Base-by-base conservation (phyloP, 2,113 vertebrate species). In the Amphilophus citrinellus region DNA sequence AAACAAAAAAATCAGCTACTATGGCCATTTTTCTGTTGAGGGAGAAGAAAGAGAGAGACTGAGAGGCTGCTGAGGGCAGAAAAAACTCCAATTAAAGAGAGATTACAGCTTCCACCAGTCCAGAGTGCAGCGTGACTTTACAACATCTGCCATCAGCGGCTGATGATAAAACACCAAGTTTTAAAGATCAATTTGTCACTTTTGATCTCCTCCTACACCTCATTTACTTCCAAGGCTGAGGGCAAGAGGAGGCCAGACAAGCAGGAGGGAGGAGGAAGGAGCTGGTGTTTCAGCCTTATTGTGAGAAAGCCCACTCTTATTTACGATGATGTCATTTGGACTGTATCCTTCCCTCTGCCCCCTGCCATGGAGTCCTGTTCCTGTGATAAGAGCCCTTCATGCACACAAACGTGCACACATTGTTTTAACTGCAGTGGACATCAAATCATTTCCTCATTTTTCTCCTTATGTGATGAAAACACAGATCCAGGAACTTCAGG, bases 141-240 rank as follows among this genome's bases (percentile, higher is more conserved):
- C 84, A 83, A 87, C 90, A 91, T 90, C 77, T 37, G 81, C 81
- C 32, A 24, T 82, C 87, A 81, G 82, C 50, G 6, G n/a, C 89
- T 84, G 84, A 91, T 94, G 88, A 93, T 89, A 87, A 86, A 93
- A 94, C 85, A 85, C 82, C 73, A 82, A 13, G 37, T 86, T 89
- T 94, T 87, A 91, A 93, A 92, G 89, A 92, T 94, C 90, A 91
- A 88, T 93, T 92, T 93, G 90, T 91, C 92, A 88, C 89, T 89
- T 94, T 91, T 91, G 87, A 90, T 92, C 86, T 91, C 87, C 61
- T 92, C 89, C 90, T 84, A 88, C 90, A 89, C 77, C 89, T 89
- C 81, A 53, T 85, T 53, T 78, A 85, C 89, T 65, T 87, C 53
- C 73, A 47, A 61, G 77, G 56, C 71, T 6, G 10, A 84, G 62